These are phyloP conservation scores for Meiosimyza platycephala DNA, from an alignment of 2,888 invertebrate species.

Conservation along the genomic window DNA sequence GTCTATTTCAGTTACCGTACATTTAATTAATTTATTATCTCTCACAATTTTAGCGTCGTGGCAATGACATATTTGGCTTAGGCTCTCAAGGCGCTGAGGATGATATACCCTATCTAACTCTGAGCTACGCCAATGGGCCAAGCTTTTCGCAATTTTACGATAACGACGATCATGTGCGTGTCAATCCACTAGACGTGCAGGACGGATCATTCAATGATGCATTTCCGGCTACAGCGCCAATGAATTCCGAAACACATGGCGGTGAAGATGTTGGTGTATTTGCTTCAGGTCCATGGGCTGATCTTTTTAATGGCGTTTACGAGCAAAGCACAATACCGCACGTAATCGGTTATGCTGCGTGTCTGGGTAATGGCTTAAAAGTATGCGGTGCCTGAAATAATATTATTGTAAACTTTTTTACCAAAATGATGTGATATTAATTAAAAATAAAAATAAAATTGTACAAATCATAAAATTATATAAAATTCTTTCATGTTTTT, in stretches of 20 bases:
- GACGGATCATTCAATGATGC: slow-evolving; percentile 47
- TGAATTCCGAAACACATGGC: slow-evolving; percentile 75
- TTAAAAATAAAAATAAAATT: slow-evolving; percentile 4
- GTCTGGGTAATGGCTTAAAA: slow-evolving; percentile 74
- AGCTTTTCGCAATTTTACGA: slow-evolving; percentile 68
- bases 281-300: slow-evolving; percentile 82
- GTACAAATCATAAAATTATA: neutral
- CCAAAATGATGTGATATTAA: slow-evolving; percentile 20
- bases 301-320: slow-evolving; percentile 81
- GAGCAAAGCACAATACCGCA: slow-evolving; percentile 85
- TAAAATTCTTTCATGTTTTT: neutral
- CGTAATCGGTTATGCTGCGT: slow-evolving; percentile 78
- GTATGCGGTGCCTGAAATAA: slow-evolving; percentile 51
- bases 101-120: slow-evolving; percentile 74
- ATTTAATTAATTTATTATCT: no score
- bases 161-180: slow-evolving; percentile 51
- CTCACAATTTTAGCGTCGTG: slow-evolving; percentile 49
- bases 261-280: slow-evolving; percentile 85
- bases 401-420: no score
- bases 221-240: slow-evolving; percentile 72
- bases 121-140: slow-evolving; percentile 82
- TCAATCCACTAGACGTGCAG: slow-evolving; percentile 51
- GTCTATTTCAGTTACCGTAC: no score
- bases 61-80: slow-evolving; percentile 58
- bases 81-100: slow-evolving; percentile 64